Evolutionary conservation across 1,140 invertebrate genomes (phyloP), one percentile per base, ranked within the genome.

Genomic region (Philotrypesis tridentata): DNA sequence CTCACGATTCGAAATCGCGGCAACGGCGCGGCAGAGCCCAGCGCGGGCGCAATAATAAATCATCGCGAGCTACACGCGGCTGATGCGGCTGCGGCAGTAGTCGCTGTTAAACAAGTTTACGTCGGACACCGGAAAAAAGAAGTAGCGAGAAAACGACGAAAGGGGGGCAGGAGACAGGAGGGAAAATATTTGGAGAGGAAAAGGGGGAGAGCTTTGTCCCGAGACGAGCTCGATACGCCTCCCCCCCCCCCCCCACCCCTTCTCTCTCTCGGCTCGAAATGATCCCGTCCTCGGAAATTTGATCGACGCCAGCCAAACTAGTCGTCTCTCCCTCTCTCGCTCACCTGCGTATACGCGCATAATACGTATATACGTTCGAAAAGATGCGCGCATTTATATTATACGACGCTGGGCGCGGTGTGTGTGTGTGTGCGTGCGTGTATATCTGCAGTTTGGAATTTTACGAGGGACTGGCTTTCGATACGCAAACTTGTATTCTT

Each of bases 231-330:
- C 88, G 88, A n/a, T n/a, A n/a, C n/a, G n/a, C n/a, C n/a, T n/a
- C n/a, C n/a, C n/a, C n/a, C n/a, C n/a, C n/a, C n/a, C n/a, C n/a
- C n/a, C n/a, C n/a, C n/a, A n/a, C n/a, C n/a, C n/a, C n/a, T n/a
- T n/a, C n/a, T n/a, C n/a, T n/a, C n/a, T n/a, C n/a, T n/a, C n/a
- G n/a, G n/a, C n/a, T n/a, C n/a, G n/a, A n/a, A 84, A 86, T 86
- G 84, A 88, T 85, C 85, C 87, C 86, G 84, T 86, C 88, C 86
- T 90, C 86, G 87, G 88, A 91, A 91, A 91, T 91, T 90, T 91
- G 90, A 92, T 92, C 91, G 90, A 92, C 90, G 91, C 89, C 83
- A 87, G 87, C 87, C 87, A 90, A 90, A 90, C 90, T 87, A 86
- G 89, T 91, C 86, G 86, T 86, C 83, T 14, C 61, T 1, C 61